Evolutionary conservation across 2,113 vertebrate species (phyloP).

Genomic region (Tragelaphus scriptus): DNA sequence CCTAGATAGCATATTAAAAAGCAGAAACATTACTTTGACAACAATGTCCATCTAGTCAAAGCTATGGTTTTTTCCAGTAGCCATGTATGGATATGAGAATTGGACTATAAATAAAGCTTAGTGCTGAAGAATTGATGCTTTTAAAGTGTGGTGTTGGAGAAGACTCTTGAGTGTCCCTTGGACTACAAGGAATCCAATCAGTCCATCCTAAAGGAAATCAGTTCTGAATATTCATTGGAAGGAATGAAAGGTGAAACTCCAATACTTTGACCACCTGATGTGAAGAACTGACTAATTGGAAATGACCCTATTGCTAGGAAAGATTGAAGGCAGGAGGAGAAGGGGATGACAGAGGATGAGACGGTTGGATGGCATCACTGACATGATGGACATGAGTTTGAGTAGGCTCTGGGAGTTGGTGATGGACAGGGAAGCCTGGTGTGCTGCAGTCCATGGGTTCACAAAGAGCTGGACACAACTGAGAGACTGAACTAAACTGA

Average conservation of each 20-base stretch:
- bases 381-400: accelerated
- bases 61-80: background rate
- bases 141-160: background rate
- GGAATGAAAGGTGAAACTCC: background rate
- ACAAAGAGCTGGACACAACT: background rate
- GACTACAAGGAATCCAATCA: background rate
- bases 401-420: background rate
- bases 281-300: background rate
- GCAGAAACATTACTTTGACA: background rate
- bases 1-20: background rate
- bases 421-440: background rate
- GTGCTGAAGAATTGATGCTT: background rate
- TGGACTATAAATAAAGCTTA: background rate
- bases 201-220: background rate
- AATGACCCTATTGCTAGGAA: background rate
- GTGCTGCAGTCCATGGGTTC: background rate
- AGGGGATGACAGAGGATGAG: background rate
- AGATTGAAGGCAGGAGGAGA: background rate
- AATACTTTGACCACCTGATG: background rate
- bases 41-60: background rate
- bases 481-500: background rate
- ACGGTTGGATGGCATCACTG: background rate
- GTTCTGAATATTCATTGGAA: background rate
- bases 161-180: background rate
- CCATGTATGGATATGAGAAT: background rate